Evolutionary conservation across 2,113 vertebrate genomes (phyloP).

Genomic region (Atractosteus spatula): DNA sequence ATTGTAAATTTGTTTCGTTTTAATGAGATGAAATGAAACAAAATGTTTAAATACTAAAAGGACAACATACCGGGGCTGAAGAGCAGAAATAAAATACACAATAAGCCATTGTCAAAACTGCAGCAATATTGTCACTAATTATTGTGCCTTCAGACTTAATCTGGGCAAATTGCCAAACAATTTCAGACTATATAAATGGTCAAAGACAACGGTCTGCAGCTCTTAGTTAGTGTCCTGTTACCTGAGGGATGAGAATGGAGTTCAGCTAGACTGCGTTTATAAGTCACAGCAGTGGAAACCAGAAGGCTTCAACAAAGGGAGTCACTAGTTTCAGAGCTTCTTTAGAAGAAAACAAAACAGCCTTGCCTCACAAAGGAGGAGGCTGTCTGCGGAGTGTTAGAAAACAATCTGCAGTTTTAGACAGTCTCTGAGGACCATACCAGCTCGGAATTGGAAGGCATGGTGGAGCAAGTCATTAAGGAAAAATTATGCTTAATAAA

Average conservation of each 20-base stretch:
- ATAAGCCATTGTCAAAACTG: constrained; percentile 75
- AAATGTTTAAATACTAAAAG: neutral
- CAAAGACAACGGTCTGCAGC: constrained; percentile 55
- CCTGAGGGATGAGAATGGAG: neutral
- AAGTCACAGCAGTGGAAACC: neutral
- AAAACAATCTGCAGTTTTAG: constrained; percentile 81
- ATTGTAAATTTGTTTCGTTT: constrained; percentile 35
- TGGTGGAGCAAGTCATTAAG: constrained; percentile 87
- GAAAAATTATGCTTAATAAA: constrained; percentile 89
- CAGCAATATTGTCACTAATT: constrained; percentile 85
- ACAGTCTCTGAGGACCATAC: constrained; percentile 81
- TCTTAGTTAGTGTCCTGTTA: neutral
- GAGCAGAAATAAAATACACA: neutral
- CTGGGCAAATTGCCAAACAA: constrained; percentile 85
- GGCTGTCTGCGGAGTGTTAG: constrained; percentile 81
- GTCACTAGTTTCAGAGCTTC: constrained; percentile 86
- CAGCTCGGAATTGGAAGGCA: constrained; percentile 79
- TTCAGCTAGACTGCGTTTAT: neutral
- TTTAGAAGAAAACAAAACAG: constrained; percentile 86
- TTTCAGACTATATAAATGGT: constrained; percentile 81
- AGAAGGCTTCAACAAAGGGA: constrained; percentile 79
- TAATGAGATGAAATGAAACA: constrained; percentile 39
- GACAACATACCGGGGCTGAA: neutral
- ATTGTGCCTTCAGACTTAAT: constrained; percentile 85
- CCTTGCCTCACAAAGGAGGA: constrained; percentile 79